phyloP scores from a whole-genome alignment of 1,140 invertebrate genomes.

The Chironomus striatipennis region DNA sequence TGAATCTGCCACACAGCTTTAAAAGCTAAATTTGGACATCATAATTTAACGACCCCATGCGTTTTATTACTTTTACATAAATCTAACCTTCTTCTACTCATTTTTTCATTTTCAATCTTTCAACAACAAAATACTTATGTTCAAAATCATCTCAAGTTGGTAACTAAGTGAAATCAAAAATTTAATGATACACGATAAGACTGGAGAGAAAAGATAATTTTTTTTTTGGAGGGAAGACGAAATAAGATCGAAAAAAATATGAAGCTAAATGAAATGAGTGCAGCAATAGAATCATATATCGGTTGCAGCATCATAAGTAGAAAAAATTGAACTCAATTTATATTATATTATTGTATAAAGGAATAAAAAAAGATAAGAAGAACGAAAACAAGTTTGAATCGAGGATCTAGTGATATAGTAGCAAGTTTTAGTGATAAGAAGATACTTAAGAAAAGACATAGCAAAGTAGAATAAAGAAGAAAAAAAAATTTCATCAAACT shows the following conservation, averaged over 20 bases:
- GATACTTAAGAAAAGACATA: not conserved
- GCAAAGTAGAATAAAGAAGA: not conserved
- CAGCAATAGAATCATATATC: not conserved
- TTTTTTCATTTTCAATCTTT: too few species aligned
- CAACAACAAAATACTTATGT: too few species aligned
- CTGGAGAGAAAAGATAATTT: not conserved
- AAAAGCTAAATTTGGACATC: too few species aligned
- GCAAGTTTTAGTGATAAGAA: not conserved
- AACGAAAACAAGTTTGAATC: not conserved
- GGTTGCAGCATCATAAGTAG: not conserved
- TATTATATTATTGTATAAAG: not conserved
- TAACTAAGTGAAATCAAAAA: not conserved
- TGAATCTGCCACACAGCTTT: too few species aligned
- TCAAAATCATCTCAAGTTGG: not conserved
- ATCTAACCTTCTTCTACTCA: too few species aligned
- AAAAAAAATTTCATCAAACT: conserved; percentile 12
- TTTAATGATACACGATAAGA: not conserved
- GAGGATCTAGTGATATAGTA: not conserved
- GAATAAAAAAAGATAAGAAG: not conserved
- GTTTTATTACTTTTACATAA: too few species aligned
- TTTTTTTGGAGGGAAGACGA: not conserved
- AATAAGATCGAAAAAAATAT: not conserved
- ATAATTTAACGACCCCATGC: too few species aligned
- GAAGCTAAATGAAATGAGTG: not conserved
- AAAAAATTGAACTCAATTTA: conserved; percentile 14